These are phyloP conservation scores for Protula sp. DNA, from an alignment of 2,888 invertebrate genomes.

Conservation along the genomic window DNA sequence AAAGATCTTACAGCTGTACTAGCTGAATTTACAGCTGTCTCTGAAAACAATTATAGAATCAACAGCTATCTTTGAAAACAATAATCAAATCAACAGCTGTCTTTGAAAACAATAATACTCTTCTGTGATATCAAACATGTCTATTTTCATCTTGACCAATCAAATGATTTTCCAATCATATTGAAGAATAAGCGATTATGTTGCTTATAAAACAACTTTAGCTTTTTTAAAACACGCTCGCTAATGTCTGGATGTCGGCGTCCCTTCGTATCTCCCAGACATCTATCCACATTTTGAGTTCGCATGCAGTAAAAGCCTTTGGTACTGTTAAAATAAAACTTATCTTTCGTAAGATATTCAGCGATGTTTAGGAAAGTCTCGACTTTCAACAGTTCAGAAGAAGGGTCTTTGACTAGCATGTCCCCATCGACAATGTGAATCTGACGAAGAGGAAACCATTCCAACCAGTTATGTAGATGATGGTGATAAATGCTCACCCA, in stretches of 20 bases:
- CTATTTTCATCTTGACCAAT: constrained; percentile 72
- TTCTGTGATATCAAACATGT: no score
- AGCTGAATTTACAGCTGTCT: no score
- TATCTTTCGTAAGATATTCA: constrained; percentile 58
- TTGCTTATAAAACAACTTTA: constrained; percentile 34
- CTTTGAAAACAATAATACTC: no score
- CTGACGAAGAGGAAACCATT: constrained; percentile 84
- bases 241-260: constrained; percentile 81
- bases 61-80: no score
- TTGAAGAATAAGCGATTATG: constrained; percentile 59
- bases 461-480: constrained; percentile 85
- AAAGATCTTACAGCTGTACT: no score
- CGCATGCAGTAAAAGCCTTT: constrained; percentile 85
- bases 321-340: constrained; percentile 93
- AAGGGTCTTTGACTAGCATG: constrained; percentile 38
- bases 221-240: constrained; percentile 58
- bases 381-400: constrained; percentile 37
- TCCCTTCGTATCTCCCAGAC: constrained; percentile 80
- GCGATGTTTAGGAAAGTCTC: constrained; percentile 42
- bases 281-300: constrained; percentile 66
- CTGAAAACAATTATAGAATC: no score
- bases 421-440: constrained; percentile 79
- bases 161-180: constrained; percentile 81
- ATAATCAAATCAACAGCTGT: no score
- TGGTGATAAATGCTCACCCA: constrained; percentile 54